Conservation (phyloP, 2,113 vertebrate genomes). For the Tupaia chinensis region DNA sequence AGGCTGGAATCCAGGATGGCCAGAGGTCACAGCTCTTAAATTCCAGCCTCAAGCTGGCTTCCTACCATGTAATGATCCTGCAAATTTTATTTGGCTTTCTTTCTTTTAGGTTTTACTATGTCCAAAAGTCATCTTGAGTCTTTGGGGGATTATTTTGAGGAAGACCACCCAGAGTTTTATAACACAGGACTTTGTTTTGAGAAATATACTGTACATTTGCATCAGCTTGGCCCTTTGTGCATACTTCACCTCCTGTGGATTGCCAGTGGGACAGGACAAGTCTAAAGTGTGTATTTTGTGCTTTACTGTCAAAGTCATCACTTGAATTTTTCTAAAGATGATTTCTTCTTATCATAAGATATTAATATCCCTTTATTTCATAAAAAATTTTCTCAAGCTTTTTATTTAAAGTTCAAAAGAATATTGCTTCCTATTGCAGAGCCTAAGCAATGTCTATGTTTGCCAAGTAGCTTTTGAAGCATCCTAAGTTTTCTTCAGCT, state of each 20-base stretch:
- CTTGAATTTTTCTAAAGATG: slow-evolving; percentile 77
- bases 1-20: background rate
- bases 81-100: slow-evolving; percentile 73
- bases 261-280: background rate
- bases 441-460: background rate
- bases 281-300: slow-evolving; percentile 44
- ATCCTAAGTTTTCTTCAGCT: background rate
- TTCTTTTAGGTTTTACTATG: slow-evolving; percentile 69
- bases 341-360: slow-evolving; percentile 75
- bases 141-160: slow-evolving; percentile 71
- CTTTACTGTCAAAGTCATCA: slow-evolving; percentile 71
- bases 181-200: slow-evolving; percentile 61
- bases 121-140: slow-evolving; percentile 65
- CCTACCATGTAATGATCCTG: slow-evolving; percentile 51
- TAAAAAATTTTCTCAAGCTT: slow-evolving; percentile 28
- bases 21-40: slow-evolving; percentile 55
- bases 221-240: slow-evolving; percentile 52
- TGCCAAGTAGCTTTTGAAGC: background rate
- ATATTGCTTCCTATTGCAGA: background rate
- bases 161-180: slow-evolving; percentile 73
- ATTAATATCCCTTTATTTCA: background rate
- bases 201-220: slow-evolving; percentile 58
- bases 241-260: slow-evolving; percentile 55
- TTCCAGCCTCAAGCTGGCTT: slow-evolving; percentile 54
- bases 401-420: background rate